phyloP scores from a whole-genome alignment of 2,888 invertebrate species.

The Mythimna lalbum region DNA sequence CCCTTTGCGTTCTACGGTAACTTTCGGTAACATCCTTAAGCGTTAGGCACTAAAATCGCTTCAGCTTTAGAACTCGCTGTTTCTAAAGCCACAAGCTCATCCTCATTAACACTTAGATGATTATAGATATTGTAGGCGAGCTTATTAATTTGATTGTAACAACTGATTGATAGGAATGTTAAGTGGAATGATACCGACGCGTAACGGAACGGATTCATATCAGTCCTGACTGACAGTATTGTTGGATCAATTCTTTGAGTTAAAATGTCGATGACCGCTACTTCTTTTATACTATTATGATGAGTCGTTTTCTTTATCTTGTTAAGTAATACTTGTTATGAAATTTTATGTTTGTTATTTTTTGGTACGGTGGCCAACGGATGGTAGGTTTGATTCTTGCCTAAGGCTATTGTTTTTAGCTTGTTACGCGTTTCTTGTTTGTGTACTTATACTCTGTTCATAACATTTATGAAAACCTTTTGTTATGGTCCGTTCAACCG shows the following conservation, averaged over 20 bases:
- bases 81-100: constrained; percentile 46
- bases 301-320: constrained; percentile 31
- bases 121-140: constrained; percentile 61
- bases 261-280: constrained; percentile 62
- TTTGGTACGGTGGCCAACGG: background rate
- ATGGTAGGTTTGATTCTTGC: constrained; percentile 24
- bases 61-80: constrained; percentile 15
- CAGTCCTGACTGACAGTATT: constrained; percentile 61
- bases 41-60: constrained; percentile 16
- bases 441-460: constrained; percentile 9
- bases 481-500: no score
- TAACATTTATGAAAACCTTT: no score
- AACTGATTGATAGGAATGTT: constrained; percentile 75
- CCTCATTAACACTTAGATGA: constrained; percentile 72
- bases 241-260: constrained; percentile 49
- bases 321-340: constrained; percentile 48
- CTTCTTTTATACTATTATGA: constrained; percentile 48
- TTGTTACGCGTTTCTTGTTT: constrained; percentile 18
- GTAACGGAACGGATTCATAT: constrained; percentile 65
- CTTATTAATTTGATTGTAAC: constrained; percentile 74
- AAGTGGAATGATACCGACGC: constrained; percentile 72
- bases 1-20: no score
- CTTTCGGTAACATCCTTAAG: no score
- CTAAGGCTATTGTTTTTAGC: constrained; percentile 43
- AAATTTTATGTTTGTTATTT: constrained; percentile 51